Base-by-base conservation (phyloP, 2,888 invertebrate species). In the Altica lythri region DNA sequence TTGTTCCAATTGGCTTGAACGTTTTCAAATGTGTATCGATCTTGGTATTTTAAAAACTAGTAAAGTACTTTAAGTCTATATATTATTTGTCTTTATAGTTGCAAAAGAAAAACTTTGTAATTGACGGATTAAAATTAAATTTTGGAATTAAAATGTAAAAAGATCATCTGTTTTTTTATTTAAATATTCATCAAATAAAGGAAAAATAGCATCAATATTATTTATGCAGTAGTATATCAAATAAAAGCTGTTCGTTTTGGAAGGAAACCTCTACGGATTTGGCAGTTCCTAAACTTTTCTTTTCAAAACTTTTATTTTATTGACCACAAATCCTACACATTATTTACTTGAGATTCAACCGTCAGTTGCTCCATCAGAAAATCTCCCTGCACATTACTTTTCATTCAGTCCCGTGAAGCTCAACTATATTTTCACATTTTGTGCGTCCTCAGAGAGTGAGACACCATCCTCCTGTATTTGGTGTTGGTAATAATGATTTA, bases 401-500 rank as follows among this genome's bases (percentile, higher is more conserved):
- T 45, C 53, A 47, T 53, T 53, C 46, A 10, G 38, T 27, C 19
- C 49, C 40, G 32, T 32, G 30, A 40, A 46, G 38, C 42, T 43
- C 22, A 16, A 22, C 42, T 40, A 45, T 52, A 53, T 47, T 47
- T 53, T 12, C 35, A 40, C 32, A 40, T 42, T 34, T 47, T 42
- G 40, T 32, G 49, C 14, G 19, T 18, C 40, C 40, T 42, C 40
- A 16, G 40, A 49, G 22, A 43, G 43, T 19, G 30, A 49, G 32
- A 40, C 34, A 22, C 42, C 17, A 49, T 43, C 52, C 40, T 32
- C 54, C 54, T 55, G 58, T 53, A 58, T 58, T 47, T 35, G 44
- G 45, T 46, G 58, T 52, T 51, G 47, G 48, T 59, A 56, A 59
- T 59, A 56, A 54, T 59, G 59, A 59, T 59, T 59, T 59, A 59